Evolutionary conservation across 1,140 invertebrate genomes (phyloP).

Genomic region (Atta colombica): DNA sequence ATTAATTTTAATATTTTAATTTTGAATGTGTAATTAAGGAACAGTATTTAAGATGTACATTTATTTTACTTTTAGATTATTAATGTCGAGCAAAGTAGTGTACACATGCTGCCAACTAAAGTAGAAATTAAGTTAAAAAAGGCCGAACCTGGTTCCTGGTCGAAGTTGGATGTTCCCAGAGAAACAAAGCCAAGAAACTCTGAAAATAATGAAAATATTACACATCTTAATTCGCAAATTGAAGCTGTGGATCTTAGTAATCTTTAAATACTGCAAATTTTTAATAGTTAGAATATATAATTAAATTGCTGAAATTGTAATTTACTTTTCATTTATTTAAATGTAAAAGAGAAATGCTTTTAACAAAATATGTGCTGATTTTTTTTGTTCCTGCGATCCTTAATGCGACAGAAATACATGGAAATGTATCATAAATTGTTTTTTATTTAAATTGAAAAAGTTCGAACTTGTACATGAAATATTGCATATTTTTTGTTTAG

Average conservation of each 20-base stretch:
- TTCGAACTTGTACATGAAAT: not conserved
- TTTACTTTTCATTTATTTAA: constrained; percentile 4
- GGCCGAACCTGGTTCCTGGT: constrained; percentile 94
- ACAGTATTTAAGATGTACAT: not conserved
- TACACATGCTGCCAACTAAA: constrained; percentile 96
- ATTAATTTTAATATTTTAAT: constrained; percentile 34
- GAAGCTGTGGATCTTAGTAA: constrained; percentile 86
- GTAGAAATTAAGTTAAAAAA: constrained; percentile 98
- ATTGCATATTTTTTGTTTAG: not conserved
- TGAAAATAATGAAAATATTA: constrained; percentile 78
- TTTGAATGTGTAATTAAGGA: constrained; percentile 16
- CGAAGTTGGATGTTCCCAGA: constrained; percentile 90
- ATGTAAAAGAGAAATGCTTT: constrained; percentile 1
- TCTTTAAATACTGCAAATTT: constrained; percentile 68
- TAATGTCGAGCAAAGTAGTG: constrained; percentile 90
- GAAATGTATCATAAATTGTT: constrained; percentile 2
- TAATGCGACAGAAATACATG: not conserved
- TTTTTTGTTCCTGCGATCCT: not conserved
- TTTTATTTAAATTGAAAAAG: not conserved
- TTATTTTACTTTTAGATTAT: constrained; percentile 88
- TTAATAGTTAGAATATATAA: not conserved
- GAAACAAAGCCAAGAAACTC: constrained; percentile 46
- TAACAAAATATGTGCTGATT: not conserved
- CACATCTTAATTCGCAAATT: constrained; percentile 81
- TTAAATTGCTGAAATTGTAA: not conserved